A percentile compares a stretch with the other conserved stretches of the same genome.
Evolutionary conservation across 2,797 vertebrate genomes (phyloP).

Genomic region (Odontamblyopus lacepedii): DNA sequence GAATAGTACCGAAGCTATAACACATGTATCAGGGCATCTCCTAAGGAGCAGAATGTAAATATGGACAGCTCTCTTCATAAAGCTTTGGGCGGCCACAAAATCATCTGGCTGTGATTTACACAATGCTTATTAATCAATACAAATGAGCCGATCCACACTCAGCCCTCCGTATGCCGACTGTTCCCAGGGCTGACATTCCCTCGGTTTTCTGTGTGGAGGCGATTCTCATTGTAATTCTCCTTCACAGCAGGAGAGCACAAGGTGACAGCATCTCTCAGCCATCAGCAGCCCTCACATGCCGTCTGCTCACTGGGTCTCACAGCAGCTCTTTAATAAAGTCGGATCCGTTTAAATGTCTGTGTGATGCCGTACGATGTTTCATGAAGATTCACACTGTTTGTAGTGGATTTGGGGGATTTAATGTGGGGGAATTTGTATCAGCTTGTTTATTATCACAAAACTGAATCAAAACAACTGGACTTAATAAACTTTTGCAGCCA

Average conservation of each 20-base stretch:
- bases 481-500: too few relatives aligned
- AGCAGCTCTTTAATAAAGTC: slow-evolving; percentile 48
- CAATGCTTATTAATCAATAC: background rate
- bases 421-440: background rate
- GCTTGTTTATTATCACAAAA: too few relatives aligned
- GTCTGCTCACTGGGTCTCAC: slow-evolving; percentile 58
- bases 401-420: background rate
- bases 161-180: background rate
- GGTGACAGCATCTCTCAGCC: slow-evolving; percentile 74
- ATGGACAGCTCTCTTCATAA: background rate
- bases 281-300: slow-evolving; percentile 62
- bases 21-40: too few relatives aligned
- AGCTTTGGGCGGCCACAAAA: background rate
- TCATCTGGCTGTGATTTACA: background rate
- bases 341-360: slow-evolving; percentile 18
- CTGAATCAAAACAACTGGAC: too few relatives aligned
- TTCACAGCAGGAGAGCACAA: slow-evolving; percentile 58
- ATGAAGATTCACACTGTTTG: background rate
- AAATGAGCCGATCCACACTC: background rate
- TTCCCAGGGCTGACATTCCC: background rate
- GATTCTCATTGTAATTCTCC: background rate
- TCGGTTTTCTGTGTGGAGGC: background rate
- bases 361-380: background rate
- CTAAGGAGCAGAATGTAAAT: too few relatives aligned
- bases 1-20: too few relatives aligned